These are phyloP conservation scores for Choreutis nemorana DNA, from an alignment of 2,888 invertebrate genomes.

Conservation along the genomic window DNA sequence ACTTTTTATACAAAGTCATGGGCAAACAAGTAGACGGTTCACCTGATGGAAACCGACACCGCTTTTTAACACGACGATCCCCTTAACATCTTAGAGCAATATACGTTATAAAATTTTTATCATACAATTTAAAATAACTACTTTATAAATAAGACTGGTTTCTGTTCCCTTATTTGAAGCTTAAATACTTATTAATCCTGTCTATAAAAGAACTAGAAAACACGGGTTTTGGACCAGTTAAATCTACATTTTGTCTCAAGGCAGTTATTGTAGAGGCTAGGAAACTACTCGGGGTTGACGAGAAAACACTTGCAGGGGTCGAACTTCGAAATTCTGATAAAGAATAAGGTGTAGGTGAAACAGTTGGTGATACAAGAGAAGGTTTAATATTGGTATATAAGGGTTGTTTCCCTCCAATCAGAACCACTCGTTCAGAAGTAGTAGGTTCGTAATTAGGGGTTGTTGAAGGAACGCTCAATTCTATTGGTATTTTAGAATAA, in stretches of 20 bases:
- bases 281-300: slow-evolving; percentile 17
- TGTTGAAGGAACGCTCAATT: slow-evolving; percentile 24
- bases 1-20: too few relatives aligned
- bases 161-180: slow-evolving; percentile 19
- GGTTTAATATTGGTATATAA: slow-evolving; percentile 32
- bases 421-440: slow-evolving; percentile 30
- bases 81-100: too few relatives aligned
- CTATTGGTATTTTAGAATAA: slow-evolving; percentile 16
- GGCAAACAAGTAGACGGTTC: too few relatives aligned
- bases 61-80: too few relatives aligned
- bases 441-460: slow-evolving; percentile 18
- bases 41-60: too few relatives aligned
- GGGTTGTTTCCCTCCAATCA: slow-evolving; percentile 27
- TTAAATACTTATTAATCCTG: slow-evolving; percentile 49
- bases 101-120: too few relatives aligned
- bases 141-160: background rate
- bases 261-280: slow-evolving; percentile 37
- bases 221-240: slow-evolving; percentile 27
- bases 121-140: too few relatives aligned
- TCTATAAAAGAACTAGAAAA: slow-evolving; percentile 37
- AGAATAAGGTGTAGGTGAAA: slow-evolving; percentile 16
- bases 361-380: slow-evolving; percentile 13
- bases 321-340: too few relatives aligned
- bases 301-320: slow-evolving; percentile 1
- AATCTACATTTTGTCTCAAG: slow-evolving; percentile 31